phyloP scores from a whole-genome alignment of 2,113 vertebrate genomes.

The Cinclus cinclus region DNA sequence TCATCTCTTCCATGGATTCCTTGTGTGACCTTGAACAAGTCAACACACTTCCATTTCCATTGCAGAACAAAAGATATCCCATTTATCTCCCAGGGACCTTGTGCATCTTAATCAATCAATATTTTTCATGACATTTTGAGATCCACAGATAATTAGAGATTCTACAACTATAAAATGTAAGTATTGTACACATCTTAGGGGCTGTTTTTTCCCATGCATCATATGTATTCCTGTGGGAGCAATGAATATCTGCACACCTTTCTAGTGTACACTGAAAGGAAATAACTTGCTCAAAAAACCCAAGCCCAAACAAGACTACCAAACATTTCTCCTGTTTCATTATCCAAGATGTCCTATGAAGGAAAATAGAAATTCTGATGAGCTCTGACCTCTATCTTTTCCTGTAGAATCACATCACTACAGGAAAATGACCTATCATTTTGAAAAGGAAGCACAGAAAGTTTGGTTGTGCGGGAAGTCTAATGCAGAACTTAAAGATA shows the following conservation, averaged over 20 bases:
- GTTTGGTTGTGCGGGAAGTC: not conserved
- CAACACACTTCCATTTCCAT: not conserved
- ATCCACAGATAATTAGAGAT: conserved; percentile 13
- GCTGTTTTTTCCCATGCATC: not conserved
- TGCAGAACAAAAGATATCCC: not conserved
- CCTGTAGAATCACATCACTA: not conserved
- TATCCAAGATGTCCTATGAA: not conserved
- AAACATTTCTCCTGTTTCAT: not conserved
- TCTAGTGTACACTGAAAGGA: not conserved
- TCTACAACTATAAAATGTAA: not conserved
- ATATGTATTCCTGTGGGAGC: no score
- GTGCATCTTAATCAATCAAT: conserved; percentile 28
- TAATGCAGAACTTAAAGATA: not conserved
- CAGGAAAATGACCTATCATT: not conserved
- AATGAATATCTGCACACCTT: not conserved
- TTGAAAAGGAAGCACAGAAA: not conserved
- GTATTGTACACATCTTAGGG: not conserved
- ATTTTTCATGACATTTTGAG: conserved; percentile 10
- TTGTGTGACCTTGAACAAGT: not conserved
- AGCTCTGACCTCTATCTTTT: not conserved
- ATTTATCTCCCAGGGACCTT: not conserved
- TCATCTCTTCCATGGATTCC: not conserved
- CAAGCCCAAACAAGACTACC: not conserved
- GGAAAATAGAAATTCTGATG: not conserved
- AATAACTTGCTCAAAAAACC: not conserved